Conservation (phyloP, 2,888 invertebrate genomes). For the Ophioninae sp. region DNA sequence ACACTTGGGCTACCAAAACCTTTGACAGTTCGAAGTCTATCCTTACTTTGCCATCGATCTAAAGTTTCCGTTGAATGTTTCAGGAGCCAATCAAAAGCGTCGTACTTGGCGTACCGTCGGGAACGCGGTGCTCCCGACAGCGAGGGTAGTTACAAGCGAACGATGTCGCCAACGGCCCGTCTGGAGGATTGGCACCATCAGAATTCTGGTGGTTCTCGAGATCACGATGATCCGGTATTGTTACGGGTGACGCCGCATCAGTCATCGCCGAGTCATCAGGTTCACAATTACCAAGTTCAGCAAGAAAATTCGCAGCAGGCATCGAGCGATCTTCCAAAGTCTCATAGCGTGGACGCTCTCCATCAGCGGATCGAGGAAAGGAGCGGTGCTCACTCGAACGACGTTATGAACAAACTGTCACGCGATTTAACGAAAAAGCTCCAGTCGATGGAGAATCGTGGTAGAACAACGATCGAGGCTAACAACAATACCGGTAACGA, state of each 20-base stretch:
- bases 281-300: slow-evolving; percentile 60
- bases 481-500: slow-evolving; percentile 70
- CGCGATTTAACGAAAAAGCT: slow-evolving; percentile 80
- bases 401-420: slow-evolving; percentile 82
- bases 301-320: slow-evolving; percentile 51
- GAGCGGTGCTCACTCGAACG: slow-evolving; percentile 74
- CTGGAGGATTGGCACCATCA: slow-evolving; percentile 76
- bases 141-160: slow-evolving; percentile 89
- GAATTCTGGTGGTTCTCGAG: slow-evolving; percentile 61
- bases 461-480: slow-evolving; percentile 67
- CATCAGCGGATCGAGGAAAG: slow-evolving; percentile 75
- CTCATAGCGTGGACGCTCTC: slow-evolving; percentile 77
- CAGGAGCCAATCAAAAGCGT: slow-evolving; percentile 90
- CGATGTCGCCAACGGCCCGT: slow-evolving; percentile 85
- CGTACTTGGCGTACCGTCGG: slow-evolving; percentile 87
- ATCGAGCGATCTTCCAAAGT: slow-evolving; percentile 72
- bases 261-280: slow-evolving; percentile 63
- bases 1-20: neutral
- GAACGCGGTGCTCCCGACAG: slow-evolving; percentile 87
- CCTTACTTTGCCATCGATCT: neutral
- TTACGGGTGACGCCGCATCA: slow-evolving; percentile 74
- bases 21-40: too few species aligned
- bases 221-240: slow-evolving; percentile 77
- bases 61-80: slow-evolving; percentile 64
- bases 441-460: slow-evolving; percentile 74